Evolutionary conservation across 2,797 vertebrate species (phyloP).

Genomic region (Bucorvus abyssinicus): DNA sequence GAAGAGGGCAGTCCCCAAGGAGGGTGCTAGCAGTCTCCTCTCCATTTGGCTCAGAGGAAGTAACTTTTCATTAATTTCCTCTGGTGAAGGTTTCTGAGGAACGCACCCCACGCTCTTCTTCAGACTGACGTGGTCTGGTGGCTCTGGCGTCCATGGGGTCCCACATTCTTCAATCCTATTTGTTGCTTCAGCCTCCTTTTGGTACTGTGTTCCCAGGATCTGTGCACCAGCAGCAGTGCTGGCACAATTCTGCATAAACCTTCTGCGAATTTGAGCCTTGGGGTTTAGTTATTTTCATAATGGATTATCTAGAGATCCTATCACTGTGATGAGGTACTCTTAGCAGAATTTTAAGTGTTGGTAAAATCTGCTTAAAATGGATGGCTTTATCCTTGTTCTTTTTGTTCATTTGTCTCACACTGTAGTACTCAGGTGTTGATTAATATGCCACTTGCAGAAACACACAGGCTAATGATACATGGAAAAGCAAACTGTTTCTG

Average conservation of each 20-base stretch:
- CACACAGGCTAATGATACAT: background rate
- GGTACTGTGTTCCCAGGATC: rapidly evolving
- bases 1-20: background rate
- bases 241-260: background rate
- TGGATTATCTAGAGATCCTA: background rate
- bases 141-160: background rate
- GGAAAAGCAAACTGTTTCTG: background rate
- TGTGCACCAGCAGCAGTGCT: background rate
- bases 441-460: background rate
- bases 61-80: background rate
- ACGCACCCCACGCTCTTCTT: background rate
- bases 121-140: background rate
- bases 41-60: background rate
- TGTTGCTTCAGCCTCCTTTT: background rate
- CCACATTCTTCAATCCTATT: background rate
- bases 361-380: background rate
- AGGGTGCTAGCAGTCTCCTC: background rate
- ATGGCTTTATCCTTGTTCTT: background rate
- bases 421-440: background rate
- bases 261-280: background rate
- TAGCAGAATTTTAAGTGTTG: background rate
- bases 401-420: background rate
- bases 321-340: background rate
- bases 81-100: background rate
- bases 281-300: background rate